A percentile compares a stretch with the other conserved stretches of the same genome.
phyloP scores from a whole-genome alignment of 2,113 vertebrate species.

The Coracopsis vasa region DNA sequence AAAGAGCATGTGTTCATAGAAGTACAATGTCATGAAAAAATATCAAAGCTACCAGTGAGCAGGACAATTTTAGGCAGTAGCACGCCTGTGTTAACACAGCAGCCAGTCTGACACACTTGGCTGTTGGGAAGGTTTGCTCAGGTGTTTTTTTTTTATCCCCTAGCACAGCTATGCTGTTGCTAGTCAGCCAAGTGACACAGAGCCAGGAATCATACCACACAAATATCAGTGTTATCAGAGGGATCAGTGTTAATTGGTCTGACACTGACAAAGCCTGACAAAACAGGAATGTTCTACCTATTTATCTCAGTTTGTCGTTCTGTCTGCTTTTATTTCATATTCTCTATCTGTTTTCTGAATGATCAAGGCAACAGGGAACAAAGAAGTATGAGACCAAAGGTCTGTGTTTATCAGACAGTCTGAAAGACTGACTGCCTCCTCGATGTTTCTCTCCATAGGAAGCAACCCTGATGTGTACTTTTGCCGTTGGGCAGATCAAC shows the following conservation, averaged over 20 bases:
- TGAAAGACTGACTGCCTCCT: not conserved
- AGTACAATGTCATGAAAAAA: not conserved
- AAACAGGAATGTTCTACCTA: not conserved
- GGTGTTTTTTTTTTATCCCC: not conserved
- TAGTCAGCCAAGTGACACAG: not conserved
- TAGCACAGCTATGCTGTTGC: not conserved
- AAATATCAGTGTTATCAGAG: not conserved
- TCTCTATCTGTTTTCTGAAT: not conserved
- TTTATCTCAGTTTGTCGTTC: not conserved
- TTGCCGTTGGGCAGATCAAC: not conserved
- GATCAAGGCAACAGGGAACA: rapidly evolving
- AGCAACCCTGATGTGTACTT: not conserved
- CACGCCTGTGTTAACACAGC: not conserved
- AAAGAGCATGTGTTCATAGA: not conserved
- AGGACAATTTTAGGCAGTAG: not conserved
- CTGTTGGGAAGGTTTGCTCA: not conserved
- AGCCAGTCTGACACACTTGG: not conserved
- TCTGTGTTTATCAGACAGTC: not conserved
- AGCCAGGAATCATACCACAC: not conserved
- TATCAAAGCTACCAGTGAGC: not conserved
- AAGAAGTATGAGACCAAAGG: not conserved
- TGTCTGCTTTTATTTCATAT: not conserved
- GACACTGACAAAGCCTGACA: not conserved
- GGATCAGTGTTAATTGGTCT: not conserved
- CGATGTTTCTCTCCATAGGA: not conserved